Base-by-base conservation (phyloP, 1,140 invertebrate species). In the Drusus annulatus region DNA sequence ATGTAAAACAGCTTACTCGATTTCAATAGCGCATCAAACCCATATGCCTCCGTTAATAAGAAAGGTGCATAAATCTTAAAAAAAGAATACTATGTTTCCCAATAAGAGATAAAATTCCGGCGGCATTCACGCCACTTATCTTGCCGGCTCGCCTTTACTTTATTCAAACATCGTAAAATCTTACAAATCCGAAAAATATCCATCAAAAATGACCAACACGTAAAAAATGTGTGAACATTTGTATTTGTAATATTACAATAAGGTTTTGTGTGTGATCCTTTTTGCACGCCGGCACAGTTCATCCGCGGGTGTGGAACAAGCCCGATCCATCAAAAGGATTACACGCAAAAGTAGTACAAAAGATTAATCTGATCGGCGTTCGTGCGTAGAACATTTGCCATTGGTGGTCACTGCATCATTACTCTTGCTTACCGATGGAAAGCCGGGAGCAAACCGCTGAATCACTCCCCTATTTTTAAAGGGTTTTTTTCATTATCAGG, bases 401-500 rank as follows among this genome's bases (percentile, higher is more conserved):
- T 52, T 62, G 31, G 74, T 58, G 74, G 54, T 19, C 74, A 76
- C 10, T 56, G 74, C 31, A 28, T 62, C 74, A 76, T 76, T 76
- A 76, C 54, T 76, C 58, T 76, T 76, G 74, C 52, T 76, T 45
- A 60, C 74, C 58, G 74, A 76, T 56, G 45, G 74, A 56, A 76
- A 76, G 74, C 60, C 23, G 21, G 17, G 19, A 54, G 23, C 19
- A 74, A 74, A 74, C 71, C 54, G 74, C 58, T 76, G 52, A 60
- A 45, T 76, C 74, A 76, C 36, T 76, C 56, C 25, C 28, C 52
- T 45, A 17, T 65, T 71, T 71, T 69, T 51, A 50, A 69, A 69
- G 36, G 36, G 65, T 69, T 69, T 69, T n/a, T 69, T 69, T 69
- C 31, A 50, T 69, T 36, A 69, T 19, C 62, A 60, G 56, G 17